A percentile compares a stretch with the other conserved stretches of the same genome.
phyloP scores from a whole-genome alignment of 1,140 invertebrate genomes.

The Drosophila ironensis region DNA sequence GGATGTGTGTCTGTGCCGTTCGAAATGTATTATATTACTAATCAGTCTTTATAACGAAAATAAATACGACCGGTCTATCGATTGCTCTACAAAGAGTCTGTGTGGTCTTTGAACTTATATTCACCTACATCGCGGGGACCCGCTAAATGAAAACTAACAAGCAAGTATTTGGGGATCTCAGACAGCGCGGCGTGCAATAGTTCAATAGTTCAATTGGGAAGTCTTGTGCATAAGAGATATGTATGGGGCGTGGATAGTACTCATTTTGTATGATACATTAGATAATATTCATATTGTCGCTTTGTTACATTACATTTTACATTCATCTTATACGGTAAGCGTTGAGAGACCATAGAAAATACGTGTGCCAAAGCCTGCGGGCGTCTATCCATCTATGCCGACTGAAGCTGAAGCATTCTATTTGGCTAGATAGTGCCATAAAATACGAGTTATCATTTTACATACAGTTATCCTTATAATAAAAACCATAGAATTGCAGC shows the following conservation, averaged over 20 bases:
- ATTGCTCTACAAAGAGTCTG: conserved; percentile 13
- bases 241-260: conserved; percentile 38
- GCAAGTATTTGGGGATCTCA: background rate
- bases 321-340: conserved; percentile 52
- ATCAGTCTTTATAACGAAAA: conserved; percentile 77
- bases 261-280: conserved; percentile 60
- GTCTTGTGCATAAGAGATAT: conserved; percentile 58
- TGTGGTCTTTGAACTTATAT: background rate
- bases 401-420: conserved; percentile 71
- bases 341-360: conserved; percentile 66
- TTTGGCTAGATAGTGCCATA: conserved; percentile 44
- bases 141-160: conserved; percentile 5
- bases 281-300: conserved; percentile 71
- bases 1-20: conserved; percentile 21
- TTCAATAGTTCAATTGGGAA: conserved; percentile 31
- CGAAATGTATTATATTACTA: conserved; percentile 60
- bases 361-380: conserved; percentile 60
- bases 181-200: conserved; percentile 6
- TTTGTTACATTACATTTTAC: conserved; percentile 78
- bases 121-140: conserved; percentile 13
- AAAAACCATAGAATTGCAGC: conserved; percentile 72
- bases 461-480: conserved; percentile 28
- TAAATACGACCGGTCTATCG: conserved; percentile 30
- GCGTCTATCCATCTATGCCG: conserved; percentile 48
- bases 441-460: conserved; percentile 40